Conservation (phyloP, 2,113 vertebrate genomes). For the Leiothrix lutea region DNA sequence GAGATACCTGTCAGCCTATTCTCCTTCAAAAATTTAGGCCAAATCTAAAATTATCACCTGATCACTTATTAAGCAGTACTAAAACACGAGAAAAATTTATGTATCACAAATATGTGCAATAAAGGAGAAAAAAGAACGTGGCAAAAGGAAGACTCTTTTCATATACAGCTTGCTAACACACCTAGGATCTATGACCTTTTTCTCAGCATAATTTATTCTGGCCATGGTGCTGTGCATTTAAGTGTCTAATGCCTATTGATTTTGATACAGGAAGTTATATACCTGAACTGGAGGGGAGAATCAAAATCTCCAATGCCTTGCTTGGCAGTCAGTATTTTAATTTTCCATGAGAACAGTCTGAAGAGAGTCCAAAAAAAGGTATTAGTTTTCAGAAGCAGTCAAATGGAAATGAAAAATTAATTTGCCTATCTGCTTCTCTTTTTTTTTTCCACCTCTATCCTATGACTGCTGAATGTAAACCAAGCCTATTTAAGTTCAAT, state of each 20-base stretch:
- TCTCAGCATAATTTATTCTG: neutral
- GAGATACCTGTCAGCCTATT: neutral
- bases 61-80: neutral
- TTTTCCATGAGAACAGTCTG: constrained; percentile 29
- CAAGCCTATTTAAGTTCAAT: neutral
- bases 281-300: neutral
- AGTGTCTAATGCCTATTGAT: constrained; percentile 22
- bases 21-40: neutral
- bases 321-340: constrained; percentile 10
- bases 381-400: constrained; percentile 5
- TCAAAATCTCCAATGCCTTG: neutral
- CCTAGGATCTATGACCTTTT: neutral
- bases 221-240: neutral
- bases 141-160: neutral
- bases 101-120: neutral
- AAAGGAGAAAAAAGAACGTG: neutral
- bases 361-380: neutral
- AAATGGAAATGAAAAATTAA: constrained; percentile 46
- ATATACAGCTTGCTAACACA: neutral
- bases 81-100: neutral
- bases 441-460: neutral
- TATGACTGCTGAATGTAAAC: neutral
- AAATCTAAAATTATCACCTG: neutral
- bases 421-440: neutral
- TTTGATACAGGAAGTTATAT: constrained; percentile 5